phyloP scores from a whole-genome alignment of 2,888 invertebrate genomes.

The Globia sparganii region DNA sequence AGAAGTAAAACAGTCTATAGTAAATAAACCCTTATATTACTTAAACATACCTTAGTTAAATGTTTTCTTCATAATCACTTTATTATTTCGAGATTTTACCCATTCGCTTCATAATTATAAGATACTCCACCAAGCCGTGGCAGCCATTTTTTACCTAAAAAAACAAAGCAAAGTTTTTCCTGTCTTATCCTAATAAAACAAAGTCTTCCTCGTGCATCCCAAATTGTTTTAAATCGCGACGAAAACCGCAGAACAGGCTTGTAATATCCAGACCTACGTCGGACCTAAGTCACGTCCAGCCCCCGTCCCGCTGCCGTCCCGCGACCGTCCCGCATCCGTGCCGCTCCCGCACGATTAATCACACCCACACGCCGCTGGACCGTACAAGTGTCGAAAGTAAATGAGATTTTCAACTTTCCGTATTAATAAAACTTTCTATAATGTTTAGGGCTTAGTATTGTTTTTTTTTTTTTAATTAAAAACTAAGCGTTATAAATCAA shows the following conservation, averaged over 20 bases:
- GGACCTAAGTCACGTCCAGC: conserved; percentile 45
- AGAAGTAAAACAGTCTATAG: background rate
- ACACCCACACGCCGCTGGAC: conserved; percentile 49
- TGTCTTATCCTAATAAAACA: background rate
- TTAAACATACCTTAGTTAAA: too few species aligned
- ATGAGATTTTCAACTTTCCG: conserved; percentile 61
- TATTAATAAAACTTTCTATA: conserved; percentile 46
- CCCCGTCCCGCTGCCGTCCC: background rate
- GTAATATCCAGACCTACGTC: conserved; percentile 21
- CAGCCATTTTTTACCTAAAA: too few species aligned
- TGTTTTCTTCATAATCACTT: too few species aligned
- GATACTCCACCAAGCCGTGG: too few species aligned
- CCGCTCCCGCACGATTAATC: conserved; percentile 57
- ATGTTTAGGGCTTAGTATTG: background rate
- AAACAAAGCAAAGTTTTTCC: background rate
- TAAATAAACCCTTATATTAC: background rate
- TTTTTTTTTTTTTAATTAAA: background rate
- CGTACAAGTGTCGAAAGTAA: conserved; percentile 59
- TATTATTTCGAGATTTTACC: too few species aligned
- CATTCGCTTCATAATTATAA: too few species aligned
- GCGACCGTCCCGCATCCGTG: conserved; percentile 12
- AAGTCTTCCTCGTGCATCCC: background rate
- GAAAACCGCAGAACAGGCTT: conserved; percentile 35
- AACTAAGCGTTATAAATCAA: background rate
- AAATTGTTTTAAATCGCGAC: conserved; percentile 22